Evolutionary conservation across 2,888 invertebrate genomes (phyloP).

Genomic region (Yponomeuta cagnagella): DNA sequence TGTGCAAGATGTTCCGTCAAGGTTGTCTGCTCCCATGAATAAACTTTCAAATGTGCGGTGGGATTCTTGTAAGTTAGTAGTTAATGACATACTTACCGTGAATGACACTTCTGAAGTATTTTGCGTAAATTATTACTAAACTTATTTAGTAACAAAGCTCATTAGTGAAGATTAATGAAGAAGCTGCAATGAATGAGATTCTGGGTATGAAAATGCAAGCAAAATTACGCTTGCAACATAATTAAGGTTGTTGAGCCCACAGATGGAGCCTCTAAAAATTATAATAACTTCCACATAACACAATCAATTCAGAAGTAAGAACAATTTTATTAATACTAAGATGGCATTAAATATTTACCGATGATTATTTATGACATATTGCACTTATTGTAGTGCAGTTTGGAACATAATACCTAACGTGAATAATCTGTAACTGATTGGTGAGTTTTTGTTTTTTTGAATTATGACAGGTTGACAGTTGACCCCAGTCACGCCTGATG

Average conservation of each 20-base stretch:
- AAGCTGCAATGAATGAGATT: not conserved
- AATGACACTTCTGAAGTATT: not conserved
- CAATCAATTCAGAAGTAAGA: too few relatives aligned
- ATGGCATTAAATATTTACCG: too few relatives aligned
- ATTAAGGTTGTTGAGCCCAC: not conserved
- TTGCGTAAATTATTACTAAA: not conserved
- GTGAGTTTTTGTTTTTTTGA: too few relatives aligned
- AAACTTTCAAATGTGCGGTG: not conserved
- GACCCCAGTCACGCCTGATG: too few relatives aligned
- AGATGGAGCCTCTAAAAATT: too few relatives aligned
- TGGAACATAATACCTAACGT: too few relatives aligned
- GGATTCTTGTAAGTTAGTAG: not conserved
- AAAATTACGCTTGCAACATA: not conserved
- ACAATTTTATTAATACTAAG: too few relatives aligned
- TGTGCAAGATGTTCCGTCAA: not conserved
- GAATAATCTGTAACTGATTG: too few relatives aligned
- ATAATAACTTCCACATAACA: too few relatives aligned
- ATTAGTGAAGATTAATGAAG: not conserved
- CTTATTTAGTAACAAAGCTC: not conserved
- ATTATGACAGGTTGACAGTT: too few relatives aligned
- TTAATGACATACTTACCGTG: not conserved
- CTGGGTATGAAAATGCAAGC: not conserved
- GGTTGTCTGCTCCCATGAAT: not conserved
- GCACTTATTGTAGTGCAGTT: too few relatives aligned
- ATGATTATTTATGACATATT: too few relatives aligned